Percentiles rank a stretch among this genome's conserved stretches.
These are phyloP conservation scores for Trinectes maculatus DNA, from an alignment of 2,113 vertebrate genomes.

Conservation along the genomic window DNA sequence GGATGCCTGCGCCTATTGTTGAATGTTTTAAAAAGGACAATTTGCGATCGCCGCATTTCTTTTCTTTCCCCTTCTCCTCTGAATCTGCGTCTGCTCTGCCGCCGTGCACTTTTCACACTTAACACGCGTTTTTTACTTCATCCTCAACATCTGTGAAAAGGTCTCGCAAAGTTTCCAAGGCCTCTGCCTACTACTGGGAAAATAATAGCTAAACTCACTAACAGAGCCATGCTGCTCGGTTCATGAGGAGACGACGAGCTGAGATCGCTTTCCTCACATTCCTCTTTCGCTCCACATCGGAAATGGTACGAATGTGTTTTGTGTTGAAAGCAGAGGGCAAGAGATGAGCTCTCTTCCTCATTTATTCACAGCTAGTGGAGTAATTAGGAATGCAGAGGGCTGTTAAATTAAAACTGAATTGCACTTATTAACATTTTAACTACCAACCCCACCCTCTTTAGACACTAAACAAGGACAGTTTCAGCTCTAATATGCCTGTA, in stretches of 20 bases:
- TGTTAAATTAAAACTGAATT: constrained; percentile 88
- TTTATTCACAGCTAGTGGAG: constrained; percentile 86
- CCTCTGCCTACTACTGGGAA: constrained; percentile 69
- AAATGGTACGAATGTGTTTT: constrained; percentile 72
- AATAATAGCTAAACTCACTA: constrained; percentile 63
- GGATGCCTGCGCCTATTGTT: constrained; percentile 85
- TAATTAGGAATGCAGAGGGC: constrained; percentile 87
- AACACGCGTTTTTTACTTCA: constrained; percentile 47
- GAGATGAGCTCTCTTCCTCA: constrained; percentile 82
- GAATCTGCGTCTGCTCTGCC: constrained; percentile 22
- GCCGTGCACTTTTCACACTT: constrained; percentile 49
- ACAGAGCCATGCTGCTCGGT: constrained; percentile 65
- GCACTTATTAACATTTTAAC: constrained; percentile 88
- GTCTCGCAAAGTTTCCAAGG: constrained; percentile 42
- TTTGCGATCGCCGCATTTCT: constrained; percentile 32
- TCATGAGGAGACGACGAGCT: constrained; percentile 58
- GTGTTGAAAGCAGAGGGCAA: constrained; percentile 71
- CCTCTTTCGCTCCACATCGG: constrained; percentile 64
- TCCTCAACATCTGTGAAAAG: constrained; percentile 40
- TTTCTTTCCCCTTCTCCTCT: constrained; percentile 23
- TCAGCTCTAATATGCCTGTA: constrained; percentile 80
- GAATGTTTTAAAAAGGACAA: constrained; percentile 81
- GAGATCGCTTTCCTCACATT: constrained; percentile 67
- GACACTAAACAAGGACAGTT: constrained; percentile 83
- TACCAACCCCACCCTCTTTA: constrained; percentile 85